A percentile compares a stretch with the other conserved stretches of the same genome.
Evolutionary conservation across 2,888 invertebrate species (phyloP).

Genomic region (Noctua janthe): DNA sequence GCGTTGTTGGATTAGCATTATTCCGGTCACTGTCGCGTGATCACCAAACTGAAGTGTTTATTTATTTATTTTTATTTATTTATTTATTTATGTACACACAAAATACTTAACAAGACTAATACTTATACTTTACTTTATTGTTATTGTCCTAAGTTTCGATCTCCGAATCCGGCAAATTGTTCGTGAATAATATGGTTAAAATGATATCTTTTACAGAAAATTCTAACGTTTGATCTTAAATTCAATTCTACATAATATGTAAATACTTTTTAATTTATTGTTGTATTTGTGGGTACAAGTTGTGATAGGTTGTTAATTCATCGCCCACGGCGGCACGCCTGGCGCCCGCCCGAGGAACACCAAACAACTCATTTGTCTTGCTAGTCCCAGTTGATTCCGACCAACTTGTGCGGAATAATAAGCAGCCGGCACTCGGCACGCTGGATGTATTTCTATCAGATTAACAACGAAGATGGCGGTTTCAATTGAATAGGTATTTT

Average conservation of each 20-base stretch:
- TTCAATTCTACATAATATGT: background rate
- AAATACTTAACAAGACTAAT: too few species aligned
- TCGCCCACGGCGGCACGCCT: constrained; percentile 24
- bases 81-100: too few species aligned
- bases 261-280: background rate
- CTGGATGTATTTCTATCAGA: constrained; percentile 39
- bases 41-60: background rate
- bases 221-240: background rate
- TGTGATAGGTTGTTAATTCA: constrained; percentile 49
- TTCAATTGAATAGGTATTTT: constrained; percentile 13
- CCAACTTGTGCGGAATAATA: constrained; percentile 51
- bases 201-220: background rate
- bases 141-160: background rate
- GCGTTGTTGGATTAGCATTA: background rate
- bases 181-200: background rate
- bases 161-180: too few species aligned
- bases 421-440: constrained; percentile 30
- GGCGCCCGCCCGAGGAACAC: constrained; percentile 25
- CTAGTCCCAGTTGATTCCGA: constrained; percentile 52
- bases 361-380: constrained; percentile 54
- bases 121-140: too few species aligned
- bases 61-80: too few species aligned
- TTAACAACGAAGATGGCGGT: constrained; percentile 32
- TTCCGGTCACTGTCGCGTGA: background rate
- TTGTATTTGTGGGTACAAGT: constrained; percentile 37